Evolutionary conservation across 2,113 vertebrate genomes (phyloP), one percentile per base, ranked within the genome.

Genomic region (Oryzias javanicus): DNA sequence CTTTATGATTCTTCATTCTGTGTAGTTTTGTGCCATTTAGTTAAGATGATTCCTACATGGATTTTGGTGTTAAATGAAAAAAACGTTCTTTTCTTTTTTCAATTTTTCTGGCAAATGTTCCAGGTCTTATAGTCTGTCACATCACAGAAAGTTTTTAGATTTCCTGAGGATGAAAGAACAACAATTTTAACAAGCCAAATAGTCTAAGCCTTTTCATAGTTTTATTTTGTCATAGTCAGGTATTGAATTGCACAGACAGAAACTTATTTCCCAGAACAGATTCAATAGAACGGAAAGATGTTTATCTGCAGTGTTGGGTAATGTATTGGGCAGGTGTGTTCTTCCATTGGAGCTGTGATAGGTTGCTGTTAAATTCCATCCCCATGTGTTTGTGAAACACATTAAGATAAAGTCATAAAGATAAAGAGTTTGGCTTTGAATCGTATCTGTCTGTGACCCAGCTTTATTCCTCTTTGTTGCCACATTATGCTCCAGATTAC

Each of bases 371-470:
- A 64, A 63, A 35, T 64, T 60, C 61, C 45, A 45, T 18, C 19
- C 4, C 19, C 4, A 29, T 35, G 4, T 66, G 64, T 63, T 63
- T 72, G 59, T 67, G 48, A 53, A 55, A 56, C 35, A 2, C 35
- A 35, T 35, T 35, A 50, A 57, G 61, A 67, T 62, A 70, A 69
- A 63, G 74, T 64, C 35, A 15, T 83, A 83, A 81, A 87, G 81
- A 84, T 84, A 77, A 66, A 19, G 1, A 18, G n/a, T 62, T 54
- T 17, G 24, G 60, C 61, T 49, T 66, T 40, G 10, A 14, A 4
- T 51, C 15, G n/a, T 35, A 40, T 42, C 0, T 0, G 12, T 55
- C 8, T 20, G 42, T 58, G 4, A 46, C 35, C 42, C 24, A 4
- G 3, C 17, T 44, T 51, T 51, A 50, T 42, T 42, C 20, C 4